Conservation (phyloP, 2,888 invertebrate genomes). For the Caradrina clavipalpis region DNA sequence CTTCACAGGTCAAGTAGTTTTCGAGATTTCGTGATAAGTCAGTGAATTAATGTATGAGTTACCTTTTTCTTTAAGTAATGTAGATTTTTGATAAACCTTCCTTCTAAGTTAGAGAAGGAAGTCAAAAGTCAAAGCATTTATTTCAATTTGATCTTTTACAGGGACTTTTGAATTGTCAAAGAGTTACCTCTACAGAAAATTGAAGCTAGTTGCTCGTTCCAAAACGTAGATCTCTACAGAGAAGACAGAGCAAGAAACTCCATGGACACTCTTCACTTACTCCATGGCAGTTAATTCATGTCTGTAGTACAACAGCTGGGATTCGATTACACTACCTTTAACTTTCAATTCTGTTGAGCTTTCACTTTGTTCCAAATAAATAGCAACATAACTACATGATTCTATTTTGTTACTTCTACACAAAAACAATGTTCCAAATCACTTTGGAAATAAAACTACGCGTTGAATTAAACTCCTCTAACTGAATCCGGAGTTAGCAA, state of each 20-base stretch:
- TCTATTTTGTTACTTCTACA: constrained; percentile 8
- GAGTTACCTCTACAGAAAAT: too few relatives aligned
- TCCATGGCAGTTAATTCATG: not conserved
- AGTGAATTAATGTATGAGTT: not conserved
- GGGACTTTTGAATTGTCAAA: too few relatives aligned
- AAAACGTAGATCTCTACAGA: too few relatives aligned
- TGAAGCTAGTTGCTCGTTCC: too few relatives aligned
- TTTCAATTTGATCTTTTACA: too few relatives aligned
- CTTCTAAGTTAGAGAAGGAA: not conserved
- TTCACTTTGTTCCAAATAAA: not conserved
- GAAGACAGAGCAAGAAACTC: too few relatives aligned
- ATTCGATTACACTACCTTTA: not conserved
- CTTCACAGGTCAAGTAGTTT: too few relatives aligned
- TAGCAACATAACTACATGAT: constrained; percentile 10
- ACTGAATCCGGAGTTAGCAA: constrained; percentile 55
- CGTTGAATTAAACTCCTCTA: constrained; percentile 58
- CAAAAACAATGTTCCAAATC: constrained; percentile 47
- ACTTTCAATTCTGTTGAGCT: not conserved
- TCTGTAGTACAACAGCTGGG: not conserved
- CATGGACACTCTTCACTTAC: too few relatives aligned
- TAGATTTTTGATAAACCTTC: not conserved
- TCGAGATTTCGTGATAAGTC: too few relatives aligned
- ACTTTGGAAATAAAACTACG: constrained; percentile 48
- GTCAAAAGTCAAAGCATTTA: too few relatives aligned
- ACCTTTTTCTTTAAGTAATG: not conserved